These are phyloP conservation scores for Crotophaga sulcirostris DNA, from an alignment of 2,113 vertebrate species.

Conservation along the genomic window DNA sequence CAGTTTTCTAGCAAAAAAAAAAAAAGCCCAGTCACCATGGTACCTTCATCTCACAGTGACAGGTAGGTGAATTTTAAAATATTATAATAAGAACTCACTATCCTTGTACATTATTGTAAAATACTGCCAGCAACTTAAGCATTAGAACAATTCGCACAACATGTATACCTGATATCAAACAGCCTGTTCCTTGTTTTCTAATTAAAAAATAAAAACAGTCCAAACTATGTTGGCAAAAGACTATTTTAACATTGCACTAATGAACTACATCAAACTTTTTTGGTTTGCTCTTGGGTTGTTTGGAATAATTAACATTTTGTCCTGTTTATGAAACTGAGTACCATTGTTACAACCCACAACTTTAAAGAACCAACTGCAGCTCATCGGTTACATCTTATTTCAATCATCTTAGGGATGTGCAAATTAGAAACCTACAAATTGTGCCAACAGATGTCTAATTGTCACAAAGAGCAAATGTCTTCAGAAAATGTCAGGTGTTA, in stretches of 20 bases:
- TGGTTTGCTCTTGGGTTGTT: background rate
- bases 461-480: background rate
- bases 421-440: background rate
- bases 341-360: background rate
- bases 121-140: background rate
- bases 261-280: background rate
- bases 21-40: fast-evolving
- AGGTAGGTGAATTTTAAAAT: background rate
- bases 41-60: background rate
- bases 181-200: background rate
- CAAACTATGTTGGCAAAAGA: background rate
- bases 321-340: background rate
- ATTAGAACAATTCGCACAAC: background rate
- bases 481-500: background rate
- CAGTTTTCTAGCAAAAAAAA: background rate
- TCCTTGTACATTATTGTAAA: background rate
- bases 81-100: background rate
- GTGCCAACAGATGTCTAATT: background rate
- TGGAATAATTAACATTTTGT: background rate
- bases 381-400: background rate
- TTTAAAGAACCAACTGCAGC: background rate
- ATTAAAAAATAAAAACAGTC: too few relatives aligned
- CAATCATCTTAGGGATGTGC: background rate
- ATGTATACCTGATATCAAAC: background rate
- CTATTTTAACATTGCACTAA: background rate